Percentiles rank a stretch among this genome's conserved stretches.
These are phyloP conservation scores for Syngnathus floridae DNA, from an alignment of 2,113 vertebrate species.

Conservation along the genomic window DNA sequence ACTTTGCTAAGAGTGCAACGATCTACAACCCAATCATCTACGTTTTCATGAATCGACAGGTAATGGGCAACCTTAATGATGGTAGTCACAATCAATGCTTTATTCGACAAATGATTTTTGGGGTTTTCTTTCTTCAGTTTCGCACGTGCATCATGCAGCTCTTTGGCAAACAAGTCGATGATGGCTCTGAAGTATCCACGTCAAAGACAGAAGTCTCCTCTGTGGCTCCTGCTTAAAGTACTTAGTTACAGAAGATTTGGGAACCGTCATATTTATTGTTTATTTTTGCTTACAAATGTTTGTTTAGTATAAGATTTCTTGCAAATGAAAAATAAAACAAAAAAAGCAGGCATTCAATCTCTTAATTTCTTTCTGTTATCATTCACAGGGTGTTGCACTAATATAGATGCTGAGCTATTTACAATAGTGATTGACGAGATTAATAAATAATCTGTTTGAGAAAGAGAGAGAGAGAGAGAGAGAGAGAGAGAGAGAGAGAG, in stretches of 20 bases:
- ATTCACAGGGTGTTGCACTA: background rate
- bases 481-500: too few species aligned
- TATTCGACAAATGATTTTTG: slow-evolving; percentile 3
- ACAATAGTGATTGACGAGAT: background rate
- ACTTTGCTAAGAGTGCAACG: slow-evolving; percentile 87
- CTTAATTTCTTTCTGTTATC: background rate
- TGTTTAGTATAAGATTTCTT: slow-evolving; percentile 40
- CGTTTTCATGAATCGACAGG: slow-evolving; percentile 89
- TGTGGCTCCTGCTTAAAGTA: slow-evolving; percentile 77
- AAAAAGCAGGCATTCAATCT: slow-evolving; percentile 10
- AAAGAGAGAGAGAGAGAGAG: too few species aligned
- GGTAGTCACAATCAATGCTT: background rate
- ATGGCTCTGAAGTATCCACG: slow-evolving; percentile 78
- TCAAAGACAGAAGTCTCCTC: slow-evolving; percentile 83
- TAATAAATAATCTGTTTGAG: background rate
- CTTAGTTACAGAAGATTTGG: slow-evolving; percentile 12
- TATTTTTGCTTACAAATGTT: slow-evolving; percentile 11
- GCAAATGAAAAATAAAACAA: slow-evolving; percentile 51
- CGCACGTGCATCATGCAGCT: slow-evolving; percentile 82
- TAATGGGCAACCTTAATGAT: slow-evolving; percentile 25
- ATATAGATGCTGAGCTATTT: background rate
- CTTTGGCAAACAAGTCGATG: slow-evolving; percentile 82
- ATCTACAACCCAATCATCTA: slow-evolving; percentile 89
- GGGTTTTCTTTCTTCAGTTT: slow-evolving; percentile 67
- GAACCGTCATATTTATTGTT: slow-evolving; percentile 27